Evolutionary conservation across 2,797 vertebrate species (phyloP).

Genomic region (Mormyrus proboscirostris): DNA sequence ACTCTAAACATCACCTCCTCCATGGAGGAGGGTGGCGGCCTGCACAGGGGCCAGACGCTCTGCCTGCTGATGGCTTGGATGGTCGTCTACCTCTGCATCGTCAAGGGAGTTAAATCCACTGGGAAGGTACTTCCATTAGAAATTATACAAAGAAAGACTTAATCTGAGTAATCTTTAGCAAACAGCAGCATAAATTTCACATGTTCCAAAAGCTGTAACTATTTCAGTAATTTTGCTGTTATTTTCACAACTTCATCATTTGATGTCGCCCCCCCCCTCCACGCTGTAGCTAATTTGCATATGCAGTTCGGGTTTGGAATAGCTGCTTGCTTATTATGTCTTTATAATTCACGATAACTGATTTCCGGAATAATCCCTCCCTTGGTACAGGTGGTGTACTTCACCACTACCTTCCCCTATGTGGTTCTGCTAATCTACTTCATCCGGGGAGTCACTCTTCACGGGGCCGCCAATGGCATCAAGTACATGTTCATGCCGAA

Average conservation of each 20-base stretch:
- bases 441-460: conserved; percentile 80
- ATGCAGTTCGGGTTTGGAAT: neutral
- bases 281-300: neutral
- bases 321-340: neutral
- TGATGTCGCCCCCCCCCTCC: neutral
- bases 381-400: conserved; percentile 73
- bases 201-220: neutral
- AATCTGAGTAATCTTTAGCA: neutral
- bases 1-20: conserved; percentile 81
- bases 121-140: conserved; percentile 67
- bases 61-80: conserved; percentile 81
- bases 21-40: conserved; percentile 65
- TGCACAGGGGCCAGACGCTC: conserved; percentile 73
- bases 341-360: neutral
- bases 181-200: neutral
- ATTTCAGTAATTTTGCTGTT: neutral
- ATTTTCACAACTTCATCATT: neutral
- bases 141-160: neutral
- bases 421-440: conserved; percentile 81
- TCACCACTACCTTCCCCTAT: conserved; percentile 83
- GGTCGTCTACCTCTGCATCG: conserved; percentile 77
- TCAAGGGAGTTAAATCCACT: conserved; percentile 75
- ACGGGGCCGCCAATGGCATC: conserved; percentile 78
- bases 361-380: neutral
- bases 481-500: conserved; percentile 89